Conservation (phyloP, 2,888 invertebrate species). For the Dryococelus australis region DNA sequence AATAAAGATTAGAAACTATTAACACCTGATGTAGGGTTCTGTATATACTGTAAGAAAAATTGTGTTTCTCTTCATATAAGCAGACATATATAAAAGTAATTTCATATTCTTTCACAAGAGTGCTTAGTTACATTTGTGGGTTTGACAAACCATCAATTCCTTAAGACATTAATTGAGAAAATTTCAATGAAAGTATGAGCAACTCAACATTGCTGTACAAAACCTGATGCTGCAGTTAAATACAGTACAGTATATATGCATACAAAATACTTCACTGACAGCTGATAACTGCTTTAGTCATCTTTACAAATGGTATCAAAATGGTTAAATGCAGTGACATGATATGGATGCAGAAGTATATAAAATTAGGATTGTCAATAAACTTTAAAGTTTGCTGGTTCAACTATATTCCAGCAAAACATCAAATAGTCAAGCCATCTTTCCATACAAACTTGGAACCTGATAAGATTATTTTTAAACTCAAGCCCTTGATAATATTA, state of each 20-base stretch:
- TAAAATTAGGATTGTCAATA: too few species aligned
- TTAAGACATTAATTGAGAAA: not conserved
- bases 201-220: not conserved
- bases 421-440: too few species aligned
- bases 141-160: not conserved
- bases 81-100: not conserved
- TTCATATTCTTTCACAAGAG: too few species aligned
- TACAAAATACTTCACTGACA: not conserved
- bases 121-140: too few species aligned
- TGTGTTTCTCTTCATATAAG: not conserved
- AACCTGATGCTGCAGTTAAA: not conserved
- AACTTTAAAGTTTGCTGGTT: too few species aligned
- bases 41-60: not conserved
- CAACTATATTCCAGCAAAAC: too few species aligned
- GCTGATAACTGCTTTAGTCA: not conserved
- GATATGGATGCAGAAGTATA: too few species aligned
- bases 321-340: not conserved
- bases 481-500: too few species aligned
- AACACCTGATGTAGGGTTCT: not conserved
- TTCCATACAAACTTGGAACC: too few species aligned
- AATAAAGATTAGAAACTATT: not conserved
- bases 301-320: not conserved
- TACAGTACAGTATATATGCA: not conserved
- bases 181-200: not conserved
- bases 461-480: too few species aligned